Evolutionary conservation across 2,797 vertebrate genomes (phyloP).

Genomic region (Amphiprion clarkii): DNA sequence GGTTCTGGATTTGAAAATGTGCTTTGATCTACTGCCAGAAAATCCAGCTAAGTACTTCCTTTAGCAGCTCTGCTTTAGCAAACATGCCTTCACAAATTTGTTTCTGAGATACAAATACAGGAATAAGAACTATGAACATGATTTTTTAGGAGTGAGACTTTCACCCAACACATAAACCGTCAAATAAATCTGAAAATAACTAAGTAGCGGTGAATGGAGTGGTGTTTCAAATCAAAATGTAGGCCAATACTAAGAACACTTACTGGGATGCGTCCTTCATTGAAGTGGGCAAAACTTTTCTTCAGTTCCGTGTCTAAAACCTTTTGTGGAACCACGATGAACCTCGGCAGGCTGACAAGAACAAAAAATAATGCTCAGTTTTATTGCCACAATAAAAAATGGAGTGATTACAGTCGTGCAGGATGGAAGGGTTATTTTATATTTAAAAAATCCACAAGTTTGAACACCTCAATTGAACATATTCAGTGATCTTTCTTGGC

Average conservation of each 20-base stretch:
- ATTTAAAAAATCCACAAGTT: not conserved
- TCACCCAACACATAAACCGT: not conserved
- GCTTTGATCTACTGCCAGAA: too few species aligned
- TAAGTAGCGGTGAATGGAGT: not conserved
- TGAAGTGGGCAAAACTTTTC: conserved; percentile 92
- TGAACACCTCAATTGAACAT: not conserved
- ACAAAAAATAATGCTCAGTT: not conserved
- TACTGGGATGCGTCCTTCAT: conserved; percentile 91
- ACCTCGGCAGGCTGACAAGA: conserved; percentile 86
- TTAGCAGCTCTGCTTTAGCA: not conserved
- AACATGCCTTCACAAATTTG: not conserved
- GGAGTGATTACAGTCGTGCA: too few species aligned
- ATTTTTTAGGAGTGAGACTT: too few species aligned
- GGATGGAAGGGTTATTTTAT: not conserved
- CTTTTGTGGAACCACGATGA: conserved; percentile 90
- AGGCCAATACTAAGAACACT: conserved; percentile 57
- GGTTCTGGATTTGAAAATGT: not conserved
- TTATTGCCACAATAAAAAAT: not conserved
- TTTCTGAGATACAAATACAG: not conserved
- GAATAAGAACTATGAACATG: too few species aligned
- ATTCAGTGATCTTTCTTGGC: not conserved
- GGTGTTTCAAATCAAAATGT: not conserved
- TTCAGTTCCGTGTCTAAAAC: conserved; percentile 93
- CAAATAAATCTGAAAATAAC: not conserved
- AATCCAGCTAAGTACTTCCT: too few species aligned